Percentiles rank a stretch among this genome's conserved stretches.
Conservation (phyloP, 2,888 invertebrate genomes). For the Anticlea derivata region DNA sequence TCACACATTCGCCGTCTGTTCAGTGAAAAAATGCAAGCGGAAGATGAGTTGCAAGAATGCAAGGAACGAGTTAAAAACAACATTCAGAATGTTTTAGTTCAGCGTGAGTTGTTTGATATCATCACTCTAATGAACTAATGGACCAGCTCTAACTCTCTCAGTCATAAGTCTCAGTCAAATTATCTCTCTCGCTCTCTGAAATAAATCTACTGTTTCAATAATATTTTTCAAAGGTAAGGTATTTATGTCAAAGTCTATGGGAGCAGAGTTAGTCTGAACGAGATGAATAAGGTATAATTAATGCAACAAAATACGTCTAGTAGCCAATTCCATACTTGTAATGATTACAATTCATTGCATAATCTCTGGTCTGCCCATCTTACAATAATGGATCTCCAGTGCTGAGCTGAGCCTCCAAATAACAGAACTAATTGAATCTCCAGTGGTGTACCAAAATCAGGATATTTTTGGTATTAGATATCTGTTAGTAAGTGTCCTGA, state of each 20-base stretch:
- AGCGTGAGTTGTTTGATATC: conserved; percentile 89
- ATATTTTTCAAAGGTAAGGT: conserved; percentile 51
- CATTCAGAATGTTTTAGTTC: conserved; percentile 93
- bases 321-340: conserved; percentile 1
- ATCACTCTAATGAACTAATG: neutral
- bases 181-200: conserved; percentile 25
- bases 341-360: conserved; percentile 17
- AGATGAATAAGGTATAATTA: conserved; percentile 25
- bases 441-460: conserved; percentile 26
- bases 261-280: conserved; percentile 31
- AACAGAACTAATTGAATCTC: conserved; percentile 26
- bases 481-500: conserved; percentile 57
- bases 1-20: conserved; percentile 94
- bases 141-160: conserved; percentile 10
- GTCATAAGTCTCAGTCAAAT: conserved; percentile 23
- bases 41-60: conserved; percentile 94
- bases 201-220: conserved; percentile 29
- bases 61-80: conserved; percentile 92
- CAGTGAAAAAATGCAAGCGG: conserved; percentile 92
- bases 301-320: conserved; percentile 9
- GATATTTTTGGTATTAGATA: conserved; percentile 16
- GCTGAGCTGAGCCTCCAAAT: conserved; percentile 25
- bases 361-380: conserved; percentile 19
- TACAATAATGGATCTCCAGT: conserved; percentile 22
- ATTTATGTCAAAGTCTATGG: conserved; percentile 41